Evolutionary conservation across 2,888 invertebrate genomes (phyloP).

Genomic region (Diadromus collaris): DNA sequence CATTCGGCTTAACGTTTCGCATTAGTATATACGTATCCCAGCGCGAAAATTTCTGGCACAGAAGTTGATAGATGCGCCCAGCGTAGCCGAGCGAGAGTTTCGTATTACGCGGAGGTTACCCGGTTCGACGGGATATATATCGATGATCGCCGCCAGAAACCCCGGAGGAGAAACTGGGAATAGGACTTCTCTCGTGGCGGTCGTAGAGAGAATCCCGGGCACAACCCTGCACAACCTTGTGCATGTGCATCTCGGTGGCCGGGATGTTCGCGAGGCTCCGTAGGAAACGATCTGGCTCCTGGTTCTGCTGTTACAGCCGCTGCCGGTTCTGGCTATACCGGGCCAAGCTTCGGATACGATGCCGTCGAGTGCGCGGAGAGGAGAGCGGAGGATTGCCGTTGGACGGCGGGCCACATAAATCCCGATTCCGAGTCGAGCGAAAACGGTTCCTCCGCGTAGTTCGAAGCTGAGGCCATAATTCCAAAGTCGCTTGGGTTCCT

Average conservation of each 20-base stretch:
- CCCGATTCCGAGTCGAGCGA: constrained; percentile 62
- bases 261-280: constrained; percentile 17
- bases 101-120: constrained; percentile 48
- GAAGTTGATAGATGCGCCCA: constrained; percentile 52
- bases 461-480: constrained; percentile 63
- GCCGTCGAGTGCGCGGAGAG: constrained; percentile 15
- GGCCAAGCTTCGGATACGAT: constrained; percentile 12
- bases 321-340: constrained; percentile 8
- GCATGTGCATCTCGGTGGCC: constrained; percentile 43
- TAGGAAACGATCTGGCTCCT: constrained; percentile 30
- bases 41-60: constrained; percentile 45
- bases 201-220: constrained; percentile 29
- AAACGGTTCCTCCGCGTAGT: constrained; percentile 63
- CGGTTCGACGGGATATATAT: constrained; percentile 31
- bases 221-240: constrained; percentile 41
- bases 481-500: constrained; percentile 60
- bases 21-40: constrained; percentile 27
- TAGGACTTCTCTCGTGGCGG: constrained; percentile 31
- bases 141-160: constrained; percentile 52
- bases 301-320: not conserved
- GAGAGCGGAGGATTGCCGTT: constrained; percentile 35
- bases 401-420: constrained; percentile 59
- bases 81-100: constrained; percentile 47
- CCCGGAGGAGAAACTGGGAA: constrained; percentile 53
- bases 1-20: constrained; percentile 28